Evolutionary conservation across 2,113 vertebrate species (phyloP).

Genomic region (Motacilla alba): DNA sequence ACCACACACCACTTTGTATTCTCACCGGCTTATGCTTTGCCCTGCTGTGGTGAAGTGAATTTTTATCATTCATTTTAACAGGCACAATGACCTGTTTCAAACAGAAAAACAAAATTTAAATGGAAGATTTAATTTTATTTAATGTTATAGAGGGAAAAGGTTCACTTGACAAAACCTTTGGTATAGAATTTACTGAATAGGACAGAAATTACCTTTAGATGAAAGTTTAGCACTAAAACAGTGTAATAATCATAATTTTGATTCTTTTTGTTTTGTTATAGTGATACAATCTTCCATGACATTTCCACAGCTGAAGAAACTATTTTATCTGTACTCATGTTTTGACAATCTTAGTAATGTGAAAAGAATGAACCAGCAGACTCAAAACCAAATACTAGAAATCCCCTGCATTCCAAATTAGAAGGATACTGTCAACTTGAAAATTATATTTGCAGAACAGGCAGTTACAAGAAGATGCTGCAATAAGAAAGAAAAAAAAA

Average conservation of each 20-base stretch:
- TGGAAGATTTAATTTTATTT: neutral
- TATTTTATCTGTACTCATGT: neutral
- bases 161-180: neutral
- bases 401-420: conserved; percentile 31
- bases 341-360: conserved; percentile 23
- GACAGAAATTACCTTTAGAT: neutral
- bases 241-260: neutral
- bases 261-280: neutral
- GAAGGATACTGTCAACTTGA: neutral
- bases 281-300: neutral
- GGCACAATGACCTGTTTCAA: neutral
- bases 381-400: conserved; percentile 41
- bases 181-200: neutral
- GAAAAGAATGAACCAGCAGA: conserved; percentile 35
- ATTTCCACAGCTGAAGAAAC: conserved; percentile 26
- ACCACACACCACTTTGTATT: neutral
- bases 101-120: neutral
- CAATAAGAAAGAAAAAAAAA: neutral
- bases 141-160: neutral
- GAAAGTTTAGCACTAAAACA: neutral
- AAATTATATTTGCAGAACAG: neutral
- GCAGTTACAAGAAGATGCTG: neutral
- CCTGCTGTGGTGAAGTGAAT: neutral
- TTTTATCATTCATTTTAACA: neutral
- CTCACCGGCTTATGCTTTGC: neutral